Evolutionary conservation across 2,888 invertebrate genomes (phyloP).

Genomic region (Tuta absoluta): DNA sequence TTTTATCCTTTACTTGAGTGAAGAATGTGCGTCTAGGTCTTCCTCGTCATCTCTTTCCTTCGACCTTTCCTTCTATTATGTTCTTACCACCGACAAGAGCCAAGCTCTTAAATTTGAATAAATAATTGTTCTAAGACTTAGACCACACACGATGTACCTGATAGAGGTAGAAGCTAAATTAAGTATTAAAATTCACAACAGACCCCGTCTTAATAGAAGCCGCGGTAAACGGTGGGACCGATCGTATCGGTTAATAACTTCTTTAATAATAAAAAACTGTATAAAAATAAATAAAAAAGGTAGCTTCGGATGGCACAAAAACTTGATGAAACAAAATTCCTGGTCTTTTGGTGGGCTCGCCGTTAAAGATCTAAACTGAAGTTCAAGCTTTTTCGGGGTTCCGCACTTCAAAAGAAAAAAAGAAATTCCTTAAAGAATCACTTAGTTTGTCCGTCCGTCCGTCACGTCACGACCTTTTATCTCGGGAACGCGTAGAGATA

Average conservation of each 20-base stretch:
- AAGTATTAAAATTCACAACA: constrained; percentile 71
- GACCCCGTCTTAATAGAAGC: constrained; percentile 51
- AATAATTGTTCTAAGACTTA: constrained; percentile 31
- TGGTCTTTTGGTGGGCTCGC: constrained; percentile 9
- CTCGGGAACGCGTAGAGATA: too few relatives aligned
- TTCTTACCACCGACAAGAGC: too few relatives aligned
- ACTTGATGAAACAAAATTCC: constrained; percentile 42
- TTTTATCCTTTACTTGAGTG: too few relatives aligned
- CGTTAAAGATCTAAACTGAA: background rate
- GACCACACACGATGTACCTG: constrained; percentile 32
- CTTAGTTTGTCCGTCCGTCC: too few relatives aligned
- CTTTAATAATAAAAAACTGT: constrained; percentile 41
- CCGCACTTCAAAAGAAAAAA: too few relatives aligned
- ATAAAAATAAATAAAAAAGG: constrained; percentile 34
- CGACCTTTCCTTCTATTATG: too few relatives aligned
- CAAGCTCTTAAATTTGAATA: too few relatives aligned
- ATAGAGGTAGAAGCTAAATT: constrained; percentile 51
- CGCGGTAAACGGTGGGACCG: constrained; percentile 58
- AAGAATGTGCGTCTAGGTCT: too few relatives aligned
- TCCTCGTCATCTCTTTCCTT: too few relatives aligned
- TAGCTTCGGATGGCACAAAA: constrained; percentile 54
- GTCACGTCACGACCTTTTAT: too few relatives aligned
- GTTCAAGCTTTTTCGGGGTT: background rate
- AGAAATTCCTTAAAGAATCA: too few relatives aligned
- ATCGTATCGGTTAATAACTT: constrained; percentile 73